A percentile compares a stretch with the other conserved stretches of the same genome.
Conservation (phyloP, 2,113 vertebrate species). For the Phycodurus eques region DNA sequence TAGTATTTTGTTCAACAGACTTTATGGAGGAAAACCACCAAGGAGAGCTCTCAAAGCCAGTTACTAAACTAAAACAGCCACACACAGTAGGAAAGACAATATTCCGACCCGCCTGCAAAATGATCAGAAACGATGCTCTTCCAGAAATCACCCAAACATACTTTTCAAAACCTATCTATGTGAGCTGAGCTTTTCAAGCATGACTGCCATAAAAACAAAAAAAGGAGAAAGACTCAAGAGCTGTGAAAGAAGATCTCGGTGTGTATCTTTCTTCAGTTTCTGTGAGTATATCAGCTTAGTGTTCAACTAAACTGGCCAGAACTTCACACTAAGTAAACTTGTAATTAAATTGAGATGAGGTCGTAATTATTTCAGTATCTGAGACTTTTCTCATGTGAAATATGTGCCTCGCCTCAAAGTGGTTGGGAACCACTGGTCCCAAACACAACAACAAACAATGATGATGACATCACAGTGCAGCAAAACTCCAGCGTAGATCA, state of each 20-base stretch:
- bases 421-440: neutral
- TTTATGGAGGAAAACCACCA: neutral
- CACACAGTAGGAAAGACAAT: neutral
- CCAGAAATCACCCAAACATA: neutral
- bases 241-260: neutral
- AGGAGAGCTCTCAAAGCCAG: neutral
- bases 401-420: too few species aligned
- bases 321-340: neutral
- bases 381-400: neutral
- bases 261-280: neutral
- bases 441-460: slow-evolving; percentile 19
- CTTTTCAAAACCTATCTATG: neutral
- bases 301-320: neutral
- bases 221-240: neutral
- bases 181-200: neutral
- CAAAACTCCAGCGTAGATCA: slow-evolving; percentile 29
- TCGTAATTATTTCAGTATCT: neutral
- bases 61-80: neutral
- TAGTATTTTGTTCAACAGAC: neutral
- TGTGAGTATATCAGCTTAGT: neutral
- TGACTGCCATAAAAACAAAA: neutral
- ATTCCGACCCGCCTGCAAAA: neutral
- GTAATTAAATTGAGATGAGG: neutral
- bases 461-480: slow-evolving; percentile 36
- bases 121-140: neutral